These are phyloP conservation scores for Prostheceraeus crozeri DNA, from an alignment of 2,888 invertebrate genomes.

Conservation along the genomic window DNA sequence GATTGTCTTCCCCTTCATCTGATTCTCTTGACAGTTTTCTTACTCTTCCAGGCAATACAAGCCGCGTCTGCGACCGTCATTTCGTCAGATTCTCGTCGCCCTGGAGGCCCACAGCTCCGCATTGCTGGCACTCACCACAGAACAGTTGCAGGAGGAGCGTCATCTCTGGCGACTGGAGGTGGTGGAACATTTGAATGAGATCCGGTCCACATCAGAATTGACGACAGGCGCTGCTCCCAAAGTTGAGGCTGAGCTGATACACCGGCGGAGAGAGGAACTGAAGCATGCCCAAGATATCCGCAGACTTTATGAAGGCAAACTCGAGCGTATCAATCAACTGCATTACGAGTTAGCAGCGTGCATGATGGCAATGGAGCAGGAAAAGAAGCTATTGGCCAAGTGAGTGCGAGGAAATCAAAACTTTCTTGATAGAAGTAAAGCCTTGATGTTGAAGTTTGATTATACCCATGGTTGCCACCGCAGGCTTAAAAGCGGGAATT, in stretches of 20 bases:
- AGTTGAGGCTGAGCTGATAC: constrained; percentile 68
- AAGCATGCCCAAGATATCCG: constrained; percentile 76
- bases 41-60: constrained; percentile 63
- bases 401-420: too few species aligned
- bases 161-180: constrained; percentile 58
- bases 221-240: too few species aligned
- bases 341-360: constrained; percentile 78
- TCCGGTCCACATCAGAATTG: too few species aligned
- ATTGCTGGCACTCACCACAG: constrained; percentile 56
- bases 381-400: too few species aligned
- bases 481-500: too few species aligned
- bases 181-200: not conserved
- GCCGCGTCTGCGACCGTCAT: constrained; percentile 79
- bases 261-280: constrained; percentile 73
- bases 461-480: too few species aligned
- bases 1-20: too few species aligned
- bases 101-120: constrained; percentile 81
- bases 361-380: constrained; percentile 68
- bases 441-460: too few species aligned
- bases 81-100: constrained; percentile 81
- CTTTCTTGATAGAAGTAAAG: too few species aligned
- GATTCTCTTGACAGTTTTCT: too few species aligned
- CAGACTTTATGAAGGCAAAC: constrained; percentile 77
- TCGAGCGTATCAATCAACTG: constrained; percentile 78
- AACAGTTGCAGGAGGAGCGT: constrained; percentile 68